Conservation (phyloP, 1,140 invertebrate genomes). For the Euwallacea similis region DNA sequence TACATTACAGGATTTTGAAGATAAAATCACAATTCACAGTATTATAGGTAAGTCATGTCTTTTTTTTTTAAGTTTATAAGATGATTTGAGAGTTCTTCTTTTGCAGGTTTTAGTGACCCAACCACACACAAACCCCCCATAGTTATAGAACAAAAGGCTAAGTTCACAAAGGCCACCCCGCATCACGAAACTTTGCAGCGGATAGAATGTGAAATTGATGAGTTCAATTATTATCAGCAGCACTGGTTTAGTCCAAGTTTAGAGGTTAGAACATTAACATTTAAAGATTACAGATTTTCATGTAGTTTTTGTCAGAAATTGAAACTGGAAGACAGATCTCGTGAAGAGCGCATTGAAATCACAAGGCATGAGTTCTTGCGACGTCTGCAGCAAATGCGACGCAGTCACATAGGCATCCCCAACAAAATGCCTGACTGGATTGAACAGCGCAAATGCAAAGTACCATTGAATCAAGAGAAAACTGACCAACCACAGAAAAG, state of each 20-base stretch:
- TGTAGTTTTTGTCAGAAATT: conserved; percentile 43
- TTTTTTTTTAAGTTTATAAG: not conserved
- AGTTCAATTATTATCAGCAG: conserved; percentile 52
- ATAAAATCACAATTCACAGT: conserved; percentile 48
- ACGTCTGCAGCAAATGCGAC: conserved; percentile 48
- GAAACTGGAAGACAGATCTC: conserved; percentile 51
- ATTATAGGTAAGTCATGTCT: conserved; percentile 48
- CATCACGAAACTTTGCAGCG: conserved; percentile 51
- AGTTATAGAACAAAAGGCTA: conserved; percentile 39
- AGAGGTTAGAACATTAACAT: conserved; percentile 41
- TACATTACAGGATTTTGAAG: conserved; percentile 40
- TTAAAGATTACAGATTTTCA: not conserved
- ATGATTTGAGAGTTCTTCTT: not conserved
- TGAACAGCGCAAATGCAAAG: conserved; percentile 16
- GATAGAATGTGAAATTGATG: conserved; percentile 48
- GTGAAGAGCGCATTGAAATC: conserved; percentile 52
- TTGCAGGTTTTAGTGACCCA: conserved; percentile 44
- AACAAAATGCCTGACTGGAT: conserved; percentile 40
- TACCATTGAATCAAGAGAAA: conserved; percentile 6
- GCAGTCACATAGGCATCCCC: conserved; percentile 48
- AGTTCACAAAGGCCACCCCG: conserved; percentile 31
- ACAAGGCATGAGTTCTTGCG: conserved; percentile 51
- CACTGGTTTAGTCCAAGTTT: conserved; percentile 52
- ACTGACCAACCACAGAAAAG: not conserved
- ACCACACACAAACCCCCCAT: conserved; percentile 37